Percentiles rank a stretch among this genome's conserved stretches.
Conservation (phyloP, 2,888 invertebrate genomes). For the Ormyrus pomaceus region DNA sequence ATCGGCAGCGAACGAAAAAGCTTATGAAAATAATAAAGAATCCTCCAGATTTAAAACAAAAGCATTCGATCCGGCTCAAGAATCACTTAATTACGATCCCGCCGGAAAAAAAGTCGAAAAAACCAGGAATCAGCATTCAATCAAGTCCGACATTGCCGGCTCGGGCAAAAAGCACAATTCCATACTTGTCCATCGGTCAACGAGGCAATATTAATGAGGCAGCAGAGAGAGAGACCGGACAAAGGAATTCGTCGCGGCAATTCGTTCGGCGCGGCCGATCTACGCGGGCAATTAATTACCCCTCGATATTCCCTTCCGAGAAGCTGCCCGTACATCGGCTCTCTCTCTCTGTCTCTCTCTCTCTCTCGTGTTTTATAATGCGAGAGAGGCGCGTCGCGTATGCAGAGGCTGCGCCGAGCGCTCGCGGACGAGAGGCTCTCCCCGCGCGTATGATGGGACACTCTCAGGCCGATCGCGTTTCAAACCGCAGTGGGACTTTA, state of each 20-base stretch:
- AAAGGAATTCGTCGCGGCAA: constrained; percentile 24
- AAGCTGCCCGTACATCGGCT: constrained; percentile 22
- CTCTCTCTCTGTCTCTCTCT: neutral
- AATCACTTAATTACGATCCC: no score
- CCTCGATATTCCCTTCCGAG: constrained; percentile 29
- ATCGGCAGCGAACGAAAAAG: no score
- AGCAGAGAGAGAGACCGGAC: neutral
- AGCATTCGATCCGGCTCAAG: no score
- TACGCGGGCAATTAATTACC: constrained; percentile 42
- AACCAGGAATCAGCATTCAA: no score
- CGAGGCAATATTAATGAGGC: neutral
- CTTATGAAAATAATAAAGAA: no score
- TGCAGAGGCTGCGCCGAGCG: neutral
- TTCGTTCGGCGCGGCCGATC: constrained; percentile 15
- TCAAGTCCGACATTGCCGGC: no score
- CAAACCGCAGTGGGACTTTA: constrained; percentile 73
- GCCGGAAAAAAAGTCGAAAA: no score
- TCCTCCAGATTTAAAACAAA: no score
- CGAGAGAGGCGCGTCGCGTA: neutral
- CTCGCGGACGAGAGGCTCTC: no score
- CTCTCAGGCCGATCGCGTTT: constrained; percentile 76
- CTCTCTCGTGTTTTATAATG: constrained; percentile 5
- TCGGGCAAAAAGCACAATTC: no score
- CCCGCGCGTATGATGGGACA: constrained; percentile 57
- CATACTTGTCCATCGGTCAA: neutral